A percentile compares a stretch with the other conserved stretches of the same genome.
Conservation (phyloP, 1,140 invertebrate species). For the Uloborus diversus region DNA sequence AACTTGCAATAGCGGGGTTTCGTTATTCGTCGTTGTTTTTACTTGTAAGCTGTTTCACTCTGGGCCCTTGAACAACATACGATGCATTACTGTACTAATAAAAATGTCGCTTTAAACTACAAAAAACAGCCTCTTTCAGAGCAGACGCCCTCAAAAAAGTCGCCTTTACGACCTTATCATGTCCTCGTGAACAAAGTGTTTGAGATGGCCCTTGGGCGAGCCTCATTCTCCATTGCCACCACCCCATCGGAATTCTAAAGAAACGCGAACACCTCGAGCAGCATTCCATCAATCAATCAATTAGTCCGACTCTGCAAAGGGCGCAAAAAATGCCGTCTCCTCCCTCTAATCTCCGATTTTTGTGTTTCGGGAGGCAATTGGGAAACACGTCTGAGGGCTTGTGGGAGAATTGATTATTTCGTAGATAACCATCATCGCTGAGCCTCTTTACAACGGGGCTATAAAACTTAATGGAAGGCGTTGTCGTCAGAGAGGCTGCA, state of each 20-base stretch:
- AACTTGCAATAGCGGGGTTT: too few relatives aligned
- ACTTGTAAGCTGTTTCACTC: too few relatives aligned
- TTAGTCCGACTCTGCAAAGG: neutral
- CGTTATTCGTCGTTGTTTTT: too few relatives aligned
- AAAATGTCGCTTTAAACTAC: too few relatives aligned
- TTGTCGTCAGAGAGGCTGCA: too few relatives aligned
- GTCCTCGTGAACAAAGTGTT: too few relatives aligned
- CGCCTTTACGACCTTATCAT: too few relatives aligned
- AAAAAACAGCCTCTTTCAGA: too few relatives aligned
- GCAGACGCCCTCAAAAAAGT: too few relatives aligned
- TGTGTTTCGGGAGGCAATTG: neutral
- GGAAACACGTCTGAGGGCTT: neutral
- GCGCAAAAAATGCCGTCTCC: neutral
- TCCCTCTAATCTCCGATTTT: neutral
- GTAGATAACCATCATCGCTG: neutral
- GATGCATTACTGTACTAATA: too few relatives aligned
- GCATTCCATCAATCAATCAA: constrained; percentile 13
- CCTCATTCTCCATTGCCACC: neutral
- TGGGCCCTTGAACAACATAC: too few relatives aligned
- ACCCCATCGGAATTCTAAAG: neutral
- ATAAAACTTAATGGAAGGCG: neutral
- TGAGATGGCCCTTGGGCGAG: too few relatives aligned
- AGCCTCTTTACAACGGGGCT: neutral
- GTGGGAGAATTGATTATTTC: neutral
- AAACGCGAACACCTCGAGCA: neutral